Percentiles rank a stretch among this genome's conserved stretches.
Evolutionary conservation across 1,140 invertebrate species (phyloP).

Genomic region (Drosophila suzukii): DNA sequence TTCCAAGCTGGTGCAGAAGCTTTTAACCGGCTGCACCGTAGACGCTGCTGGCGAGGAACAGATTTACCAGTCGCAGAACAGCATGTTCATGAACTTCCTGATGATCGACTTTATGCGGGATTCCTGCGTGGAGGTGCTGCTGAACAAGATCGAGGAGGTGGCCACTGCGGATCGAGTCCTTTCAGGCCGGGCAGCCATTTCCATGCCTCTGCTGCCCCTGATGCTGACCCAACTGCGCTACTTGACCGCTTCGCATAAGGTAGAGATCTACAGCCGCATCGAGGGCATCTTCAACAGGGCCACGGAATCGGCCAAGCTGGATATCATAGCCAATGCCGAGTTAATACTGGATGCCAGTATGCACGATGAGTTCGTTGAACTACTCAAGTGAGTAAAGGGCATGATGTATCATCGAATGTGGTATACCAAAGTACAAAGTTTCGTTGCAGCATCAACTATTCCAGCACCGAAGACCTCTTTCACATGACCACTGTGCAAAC

Average conservation of each 20-base stretch:
- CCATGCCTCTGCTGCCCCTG: constrained; percentile 60
- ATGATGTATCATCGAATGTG: too few species aligned
- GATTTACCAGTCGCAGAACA: constrained; percentile 84
- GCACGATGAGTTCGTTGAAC: constrained; percentile 75
- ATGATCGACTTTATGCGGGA: constrained; percentile 84
- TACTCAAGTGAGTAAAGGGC: constrained; percentile 61
- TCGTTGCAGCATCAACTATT: constrained; percentile 60
- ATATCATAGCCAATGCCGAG: constrained; percentile 73
- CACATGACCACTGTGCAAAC: constrained; percentile 63
- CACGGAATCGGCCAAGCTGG: constrained; percentile 46
- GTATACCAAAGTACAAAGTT: not conserved
- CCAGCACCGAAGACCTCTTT: constrained; percentile 67
- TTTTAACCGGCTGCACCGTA: constrained; percentile 73
- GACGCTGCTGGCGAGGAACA: constrained; percentile 70
- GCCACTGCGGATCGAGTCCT: constrained; percentile 32
- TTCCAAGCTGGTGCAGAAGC: constrained; percentile 77
- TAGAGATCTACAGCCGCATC: constrained; percentile 65
- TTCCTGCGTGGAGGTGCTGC: constrained; percentile 81
- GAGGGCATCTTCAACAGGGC: constrained; percentile 64
- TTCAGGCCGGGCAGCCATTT: constrained; percentile 18
- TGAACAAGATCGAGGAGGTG: constrained; percentile 80
- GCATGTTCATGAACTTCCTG: constrained; percentile 84
- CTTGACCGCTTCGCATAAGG: constrained; percentile 63
- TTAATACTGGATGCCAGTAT: constrained; percentile 68
- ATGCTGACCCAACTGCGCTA: constrained; percentile 77